These are phyloP conservation scores for Fragum fragum DNA, from an alignment of 2,888 invertebrate genomes.

Conservation along the genomic window DNA sequence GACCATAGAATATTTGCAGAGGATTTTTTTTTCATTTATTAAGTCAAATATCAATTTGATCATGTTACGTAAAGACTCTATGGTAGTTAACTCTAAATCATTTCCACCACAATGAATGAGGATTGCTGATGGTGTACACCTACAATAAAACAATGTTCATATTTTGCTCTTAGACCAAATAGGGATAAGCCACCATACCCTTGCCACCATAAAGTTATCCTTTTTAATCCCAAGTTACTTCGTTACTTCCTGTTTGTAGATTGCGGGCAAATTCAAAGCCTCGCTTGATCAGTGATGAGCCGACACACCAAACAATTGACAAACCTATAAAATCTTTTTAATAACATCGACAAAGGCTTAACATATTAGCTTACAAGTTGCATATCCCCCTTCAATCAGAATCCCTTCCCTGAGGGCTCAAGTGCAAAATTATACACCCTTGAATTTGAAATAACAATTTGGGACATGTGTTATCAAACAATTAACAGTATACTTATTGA, in stretches of 20 bases:
- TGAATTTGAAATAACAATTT: no score
- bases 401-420: neutral
- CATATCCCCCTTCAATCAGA: no score
- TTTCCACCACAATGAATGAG: conserved; percentile 39
- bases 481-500: neutral
- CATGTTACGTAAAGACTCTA: neutral
- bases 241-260: conserved; percentile 1
- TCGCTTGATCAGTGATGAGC: conserved; percentile 7
- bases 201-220: conserved; percentile 24
- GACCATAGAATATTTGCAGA: conserved; percentile 13
- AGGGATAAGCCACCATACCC: conserved; percentile 28
- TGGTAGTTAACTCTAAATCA: conserved; percentile 11
- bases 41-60: neutral
- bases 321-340: neutral
- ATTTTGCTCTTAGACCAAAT: neutral
- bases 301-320: neutral
- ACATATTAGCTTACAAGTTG: no score
- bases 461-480: no score
- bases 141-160: neutral
- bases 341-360: neutral
- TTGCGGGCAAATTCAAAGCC: neutral
- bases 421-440: neutral
- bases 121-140: conserved; percentile 4
- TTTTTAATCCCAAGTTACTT: neutral
- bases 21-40: neutral